Base-by-base conservation (phyloP, 2,113 vertebrate species). In the Tragelaphus buxtoni region DNA sequence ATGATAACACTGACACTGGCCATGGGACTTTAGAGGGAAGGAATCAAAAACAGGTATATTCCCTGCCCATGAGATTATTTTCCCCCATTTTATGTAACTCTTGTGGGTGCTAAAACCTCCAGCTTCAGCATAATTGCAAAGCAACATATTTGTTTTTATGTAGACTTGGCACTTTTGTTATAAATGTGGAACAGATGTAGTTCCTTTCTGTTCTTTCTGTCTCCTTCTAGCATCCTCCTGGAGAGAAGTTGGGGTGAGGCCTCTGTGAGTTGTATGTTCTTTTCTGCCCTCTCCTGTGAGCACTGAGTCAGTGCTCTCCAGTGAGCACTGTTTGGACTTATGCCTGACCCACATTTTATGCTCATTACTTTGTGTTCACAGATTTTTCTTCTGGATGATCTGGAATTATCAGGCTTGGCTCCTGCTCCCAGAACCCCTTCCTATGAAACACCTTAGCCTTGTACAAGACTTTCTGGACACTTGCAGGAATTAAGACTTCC, bases 61-160 rank as follows among this genome's bases (percentile, higher is more conserved):
- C 9, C 32, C 88, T 95, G 79, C 30, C 63, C 92, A 20, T 55
- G 69, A 94, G 58, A 74, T 4, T 4, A 5, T 51, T 32, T 32
- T 3, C 4, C 24, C 58, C 45, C 30, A 47, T 79, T 82, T 87
- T 80, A 58, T 22, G 45, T 69, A 74, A 61, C 17, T 83, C 85
- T 49, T 89, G 17, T 55, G 47, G 18, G 47, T 80, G 24, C 69
- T 90, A 82, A 85, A 84, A 76, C 47, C 11, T 26, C 39, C 65
- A 82, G 16, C 51, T 90, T 95, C 20, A 24, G 45, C 28, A 58
- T 47, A 89, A 88, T 58, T 93, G 72, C 60, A 91, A 65, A 94
- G 72, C 47, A 83, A 90, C 58, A 88, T 55, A 96, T 94, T 89
- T 91, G 45, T 93, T 95, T 89, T 74, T 42, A 77, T 45, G 39